Percentiles rank a stretch among this genome's conserved stretches.
These are phyloP conservation scores for Coilia nasus DNA, from an alignment of 2,797 vertebrate species.

Conservation along the genomic window DNA sequence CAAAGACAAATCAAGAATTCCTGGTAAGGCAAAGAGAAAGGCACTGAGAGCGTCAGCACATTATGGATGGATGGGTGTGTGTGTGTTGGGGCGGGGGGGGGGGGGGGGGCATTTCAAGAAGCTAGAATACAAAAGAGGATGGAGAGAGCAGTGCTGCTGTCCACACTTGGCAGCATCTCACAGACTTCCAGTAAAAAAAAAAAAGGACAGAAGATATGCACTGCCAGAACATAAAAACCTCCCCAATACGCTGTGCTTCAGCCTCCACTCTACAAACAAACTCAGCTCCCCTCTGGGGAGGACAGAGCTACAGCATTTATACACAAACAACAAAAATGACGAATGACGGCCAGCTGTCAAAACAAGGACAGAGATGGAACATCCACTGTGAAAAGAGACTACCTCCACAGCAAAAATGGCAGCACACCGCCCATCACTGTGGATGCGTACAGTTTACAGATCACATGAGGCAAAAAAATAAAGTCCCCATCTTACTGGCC, in stretches of 20 bases:
- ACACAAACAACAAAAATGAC: constrained; percentile 41
- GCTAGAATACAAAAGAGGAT: background rate
- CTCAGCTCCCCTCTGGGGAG: constrained; percentile 10
- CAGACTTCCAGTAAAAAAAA: constrained; percentile 30
- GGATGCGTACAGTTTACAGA: background rate
- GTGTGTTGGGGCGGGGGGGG: background rate
- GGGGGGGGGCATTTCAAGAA: background rate
- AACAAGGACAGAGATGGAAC: constrained; percentile 48
- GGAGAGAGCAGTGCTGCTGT: constrained; percentile 15
- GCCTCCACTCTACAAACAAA: background rate
- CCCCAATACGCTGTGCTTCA: background rate
- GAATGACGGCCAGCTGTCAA: constrained; percentile 51
- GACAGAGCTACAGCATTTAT: constrained; percentile 16
- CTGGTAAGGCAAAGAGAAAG: background rate
- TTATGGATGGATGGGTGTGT: background rate
- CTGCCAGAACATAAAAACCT: constrained; percentile 25
- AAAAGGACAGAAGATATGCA: constrained; percentile 14
- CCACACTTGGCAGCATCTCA: constrained; percentile 29
- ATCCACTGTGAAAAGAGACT: constrained; percentile 28
- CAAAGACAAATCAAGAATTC: background rate
- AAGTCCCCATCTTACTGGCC: background rate
- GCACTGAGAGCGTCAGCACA: background rate
- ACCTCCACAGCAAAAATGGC: constrained; percentile 40
- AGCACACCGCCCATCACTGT: background rate
- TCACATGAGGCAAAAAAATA: background rate